Evolutionary conservation across 2,113 vertebrate species (phyloP), one percentile per base, ranked within the genome.

Genomic region (Vulpes vulpes): DNA sequence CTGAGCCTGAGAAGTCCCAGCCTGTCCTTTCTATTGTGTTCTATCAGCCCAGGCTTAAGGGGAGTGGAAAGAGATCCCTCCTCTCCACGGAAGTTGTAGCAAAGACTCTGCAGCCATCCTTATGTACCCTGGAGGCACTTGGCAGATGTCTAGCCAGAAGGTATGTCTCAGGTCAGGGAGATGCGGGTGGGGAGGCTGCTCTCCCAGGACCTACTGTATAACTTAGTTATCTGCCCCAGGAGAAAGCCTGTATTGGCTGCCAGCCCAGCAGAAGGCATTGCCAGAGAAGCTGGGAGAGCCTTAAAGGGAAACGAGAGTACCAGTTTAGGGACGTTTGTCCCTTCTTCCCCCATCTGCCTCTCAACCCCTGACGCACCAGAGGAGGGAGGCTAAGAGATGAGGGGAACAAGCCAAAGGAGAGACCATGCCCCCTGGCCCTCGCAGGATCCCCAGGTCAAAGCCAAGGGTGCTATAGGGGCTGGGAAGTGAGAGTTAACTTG

Each of bases 171-270:
- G 89, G 92, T 57, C 62, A 78, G 67, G 73, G 62, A 55, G 78
- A 59, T 35, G 8, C 4, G 27, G 62, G 64, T 67, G 27, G 22
- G 49, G 51, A 96, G 57, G 38, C 16, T 55, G 16, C 79, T 60
- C 93, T 92, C 87, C 32, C 25, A 67, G 55, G 92, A 67, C 73
- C 76, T 85, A 32, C 51, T 15, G 30, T 53, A 49, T 88, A 85
- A 85, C 92, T 96, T 91, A 86, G 82, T 93, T 85, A 85, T 96
- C 71, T 57, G 65, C 55, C 86, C 82, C 94, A 76, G 25, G 91
- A 96, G 96, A 71, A 91, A 65, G 71, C 81, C 79, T 62, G 14
- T 5, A 8, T 53, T 97, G 96, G 96, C 97, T 49, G 49, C 53
- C 43, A 88, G 95, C 76, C 92, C 89, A 43, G 92, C 81, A 81